Conservation (phyloP, 2,797 vertebrate species). For the Diceros bicornis region DNA sequence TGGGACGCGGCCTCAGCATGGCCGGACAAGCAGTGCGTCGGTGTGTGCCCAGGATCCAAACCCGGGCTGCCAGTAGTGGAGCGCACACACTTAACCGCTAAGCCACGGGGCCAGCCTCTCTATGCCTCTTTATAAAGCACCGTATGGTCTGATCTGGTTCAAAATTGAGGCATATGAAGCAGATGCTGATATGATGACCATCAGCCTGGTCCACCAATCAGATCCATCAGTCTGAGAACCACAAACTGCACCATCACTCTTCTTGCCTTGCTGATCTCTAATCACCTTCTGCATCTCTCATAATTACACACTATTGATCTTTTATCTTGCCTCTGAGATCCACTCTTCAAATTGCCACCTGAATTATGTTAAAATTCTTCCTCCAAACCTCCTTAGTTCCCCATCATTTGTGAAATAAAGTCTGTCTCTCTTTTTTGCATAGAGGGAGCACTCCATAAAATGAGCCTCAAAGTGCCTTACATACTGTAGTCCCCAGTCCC, state of each 20-base stretch:
- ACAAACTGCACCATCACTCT: neutral
- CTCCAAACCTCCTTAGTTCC: neutral
- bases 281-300: neutral
- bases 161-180: neutral
- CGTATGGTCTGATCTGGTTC: neutral
- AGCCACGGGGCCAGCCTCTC: neutral
- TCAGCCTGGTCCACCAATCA: no score
- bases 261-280: neutral
- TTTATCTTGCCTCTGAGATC: neutral
- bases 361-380: neutral
- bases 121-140: neutral
- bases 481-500: neutral
- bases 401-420: neutral
- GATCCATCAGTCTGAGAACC: neutral
- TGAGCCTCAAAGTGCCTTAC: neutral
- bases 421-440: neutral
- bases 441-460: neutral
- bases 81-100: no score
- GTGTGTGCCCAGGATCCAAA: no score
- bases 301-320: neutral
- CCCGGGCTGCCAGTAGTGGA: no score
- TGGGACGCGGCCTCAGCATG: no score
- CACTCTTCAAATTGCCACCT: neutral
- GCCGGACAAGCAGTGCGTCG: no score
- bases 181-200: neutral